These are phyloP conservation scores for Zoanthus sociatus DNA, from an alignment of 92 coral and sea anemone species.

Conservation along the genomic window DNA sequence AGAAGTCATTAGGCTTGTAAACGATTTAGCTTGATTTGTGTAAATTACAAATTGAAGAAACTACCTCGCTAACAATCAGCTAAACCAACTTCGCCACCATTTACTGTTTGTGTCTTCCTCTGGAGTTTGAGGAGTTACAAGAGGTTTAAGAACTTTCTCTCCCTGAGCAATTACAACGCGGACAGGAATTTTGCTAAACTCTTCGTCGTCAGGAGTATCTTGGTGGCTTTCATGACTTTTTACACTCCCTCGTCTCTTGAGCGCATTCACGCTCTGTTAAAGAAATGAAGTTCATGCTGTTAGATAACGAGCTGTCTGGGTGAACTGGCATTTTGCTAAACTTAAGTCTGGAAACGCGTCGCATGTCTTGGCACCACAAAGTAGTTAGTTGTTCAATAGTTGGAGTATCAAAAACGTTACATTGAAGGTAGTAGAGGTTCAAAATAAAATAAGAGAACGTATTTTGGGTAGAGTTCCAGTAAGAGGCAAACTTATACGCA, in stretches of 20 bases:
- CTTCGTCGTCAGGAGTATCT: conserved; percentile 3
- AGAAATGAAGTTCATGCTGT: conserved; percentile 45
- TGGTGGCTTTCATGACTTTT: conserved; percentile 38
- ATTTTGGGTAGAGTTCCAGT: too few relatives aligned
- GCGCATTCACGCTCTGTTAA: conserved; percentile 38
- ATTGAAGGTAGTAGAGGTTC: too few relatives aligned
- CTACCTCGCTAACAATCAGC: not conserved
- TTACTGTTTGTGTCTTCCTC: conserved; percentile 1
- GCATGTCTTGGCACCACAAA: too few relatives aligned
- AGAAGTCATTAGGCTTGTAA: too few relatives aligned
- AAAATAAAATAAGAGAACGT: too few relatives aligned
- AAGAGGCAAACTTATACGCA: too few relatives aligned
- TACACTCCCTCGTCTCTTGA: conserved; percentile 30
- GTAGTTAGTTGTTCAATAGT: too few relatives aligned
- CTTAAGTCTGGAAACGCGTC: too few relatives aligned
- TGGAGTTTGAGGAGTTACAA: not conserved
- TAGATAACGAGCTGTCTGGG: not conserved
- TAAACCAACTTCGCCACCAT: conserved; percentile 43
- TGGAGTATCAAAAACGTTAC: too few relatives aligned
- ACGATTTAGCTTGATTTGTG: too few relatives aligned
- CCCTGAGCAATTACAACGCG: conserved; percentile 48
- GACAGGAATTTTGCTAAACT: conserved; percentile 25
- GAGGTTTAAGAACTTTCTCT: conserved; percentile 33
- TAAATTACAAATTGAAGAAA: not conserved
- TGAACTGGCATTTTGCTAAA: too few relatives aligned